phyloP scores from a whole-genome alignment of 2,113 vertebrate genomes.

The Cavia porcellus region DNA sequence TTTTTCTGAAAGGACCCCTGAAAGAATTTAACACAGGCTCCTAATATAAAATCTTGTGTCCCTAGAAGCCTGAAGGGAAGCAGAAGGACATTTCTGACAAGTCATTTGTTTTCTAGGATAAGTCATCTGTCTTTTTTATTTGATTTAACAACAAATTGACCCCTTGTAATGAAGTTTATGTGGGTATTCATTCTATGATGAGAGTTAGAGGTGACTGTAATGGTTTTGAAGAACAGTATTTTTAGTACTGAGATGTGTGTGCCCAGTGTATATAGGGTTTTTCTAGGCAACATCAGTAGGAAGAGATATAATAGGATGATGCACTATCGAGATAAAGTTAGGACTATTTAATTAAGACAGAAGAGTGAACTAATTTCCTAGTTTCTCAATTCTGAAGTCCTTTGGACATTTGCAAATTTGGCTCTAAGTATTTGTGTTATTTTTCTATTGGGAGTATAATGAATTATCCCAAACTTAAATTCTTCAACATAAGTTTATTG shows the following conservation, averaged over 20 bases:
- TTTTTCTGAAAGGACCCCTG: constrained; percentile 72
- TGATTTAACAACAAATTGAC: constrained; percentile 52
- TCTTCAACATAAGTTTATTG: background rate
- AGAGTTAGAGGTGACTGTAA: background rate
- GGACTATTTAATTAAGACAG: constrained; percentile 34
- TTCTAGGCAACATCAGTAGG: background rate
- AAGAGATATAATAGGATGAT: background rate
- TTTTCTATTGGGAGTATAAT: background rate
- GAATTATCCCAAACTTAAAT: background rate
- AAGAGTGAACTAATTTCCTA: background rate
- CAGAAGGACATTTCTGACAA: constrained; percentile 41
- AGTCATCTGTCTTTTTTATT: constrained; percentile 53
- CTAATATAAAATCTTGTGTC: constrained; percentile 50
- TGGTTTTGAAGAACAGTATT: constrained; percentile 36
- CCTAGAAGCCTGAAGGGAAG: constrained; percentile 64
- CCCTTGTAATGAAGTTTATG: constrained; percentile 52
- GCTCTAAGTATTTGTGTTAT: background rate
- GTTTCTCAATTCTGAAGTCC: background rate
- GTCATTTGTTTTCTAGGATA: constrained; percentile 48
- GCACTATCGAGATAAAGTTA: background rate
- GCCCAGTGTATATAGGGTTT: background rate
- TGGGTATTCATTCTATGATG: constrained; percentile 51
- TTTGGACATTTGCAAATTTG: background rate
- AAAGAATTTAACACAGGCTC: constrained; percentile 45
- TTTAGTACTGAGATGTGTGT: background rate